Percentiles rank a stretch among this genome's conserved stretches.
Conservation (phyloP, 2,113 vertebrate species). For the Nibea albiflora region DNA sequence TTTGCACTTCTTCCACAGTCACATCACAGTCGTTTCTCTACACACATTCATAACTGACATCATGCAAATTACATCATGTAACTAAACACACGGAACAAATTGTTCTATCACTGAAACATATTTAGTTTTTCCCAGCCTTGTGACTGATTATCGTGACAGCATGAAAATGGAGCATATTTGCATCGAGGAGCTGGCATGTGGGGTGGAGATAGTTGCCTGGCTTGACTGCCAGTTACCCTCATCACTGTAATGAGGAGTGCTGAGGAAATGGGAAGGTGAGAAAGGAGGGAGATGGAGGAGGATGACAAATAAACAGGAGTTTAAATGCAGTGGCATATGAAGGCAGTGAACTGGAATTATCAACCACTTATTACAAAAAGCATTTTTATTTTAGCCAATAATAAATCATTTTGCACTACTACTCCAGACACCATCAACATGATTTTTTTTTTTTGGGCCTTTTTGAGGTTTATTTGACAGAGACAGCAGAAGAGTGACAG, state of each 20-base stretch:
- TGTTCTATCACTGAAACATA: not conserved
- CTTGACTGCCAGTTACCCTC: constrained; percentile 3
- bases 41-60: not conserved
- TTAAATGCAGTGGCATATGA: not conserved
- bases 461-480: too few species aligned
- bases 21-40: not conserved
- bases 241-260: not conserved
- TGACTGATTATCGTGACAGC: not conserved
- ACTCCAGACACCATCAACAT: not conserved
- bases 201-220: not conserved
- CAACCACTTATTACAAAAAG: not conserved
- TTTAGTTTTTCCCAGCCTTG: not conserved
- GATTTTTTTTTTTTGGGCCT: too few species aligned
- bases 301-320: not conserved
- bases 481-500: too few species aligned
- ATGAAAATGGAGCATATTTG: constrained; percentile 9
- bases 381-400: not conserved
- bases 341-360: not conserved
- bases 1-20: not conserved
- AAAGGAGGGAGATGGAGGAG: not conserved
- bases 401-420: not conserved
- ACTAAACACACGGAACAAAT: not conserved
- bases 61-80: not conserved
- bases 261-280: not conserved
- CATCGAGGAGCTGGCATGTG: not conserved